Percentiles rank a stretch among this genome's conserved stretches.
Evolutionary conservation across 1,140 invertebrate genomes (phyloP).

Genomic region (Ostrea edulis): DNA sequence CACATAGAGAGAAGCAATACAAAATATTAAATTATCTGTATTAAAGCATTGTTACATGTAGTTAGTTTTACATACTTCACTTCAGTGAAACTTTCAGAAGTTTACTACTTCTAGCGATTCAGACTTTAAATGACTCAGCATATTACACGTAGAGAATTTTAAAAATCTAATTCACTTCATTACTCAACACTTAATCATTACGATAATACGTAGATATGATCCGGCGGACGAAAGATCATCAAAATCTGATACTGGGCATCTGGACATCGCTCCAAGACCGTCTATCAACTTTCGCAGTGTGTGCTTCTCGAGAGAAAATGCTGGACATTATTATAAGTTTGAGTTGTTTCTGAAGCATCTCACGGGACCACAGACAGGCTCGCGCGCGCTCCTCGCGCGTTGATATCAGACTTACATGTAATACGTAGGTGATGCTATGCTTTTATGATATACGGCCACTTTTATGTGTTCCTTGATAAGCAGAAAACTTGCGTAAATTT

Average conservation of each 20-base stretch:
- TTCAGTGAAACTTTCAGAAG: neutral
- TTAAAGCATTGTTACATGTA: neutral
- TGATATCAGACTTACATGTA: slow-evolving; percentile 32
- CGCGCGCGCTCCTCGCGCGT: neutral
- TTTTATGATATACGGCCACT: slow-evolving; percentile 27
- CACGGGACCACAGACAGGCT: slow-evolving; percentile 15
- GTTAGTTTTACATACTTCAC: neutral
- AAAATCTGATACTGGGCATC: neutral
- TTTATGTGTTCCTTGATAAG: slow-evolving; percentile 5
- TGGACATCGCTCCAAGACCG: slow-evolving; percentile 20
- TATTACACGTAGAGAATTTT: neutral
- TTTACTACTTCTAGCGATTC: too few species aligned
- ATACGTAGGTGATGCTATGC: slow-evolving; percentile 1
- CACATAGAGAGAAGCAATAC: neutral
- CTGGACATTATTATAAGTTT: slow-evolving; percentile 32
- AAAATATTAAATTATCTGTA: neutral
- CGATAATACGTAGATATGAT: slow-evolving; percentile 18
- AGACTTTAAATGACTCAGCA: neutral
- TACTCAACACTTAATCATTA: slow-evolving; percentile 17
- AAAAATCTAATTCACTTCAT: slow-evolving; percentile 22
- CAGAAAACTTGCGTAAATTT: neutral
- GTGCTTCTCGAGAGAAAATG: neutral
- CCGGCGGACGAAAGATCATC: neutral
- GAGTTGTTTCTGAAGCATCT: slow-evolving; percentile 22
- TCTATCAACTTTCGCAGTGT: slow-evolving; percentile 1